phyloP scores from a whole-genome alignment of 2,888 invertebrate species.

The Monoplex corrugatus region DNA sequence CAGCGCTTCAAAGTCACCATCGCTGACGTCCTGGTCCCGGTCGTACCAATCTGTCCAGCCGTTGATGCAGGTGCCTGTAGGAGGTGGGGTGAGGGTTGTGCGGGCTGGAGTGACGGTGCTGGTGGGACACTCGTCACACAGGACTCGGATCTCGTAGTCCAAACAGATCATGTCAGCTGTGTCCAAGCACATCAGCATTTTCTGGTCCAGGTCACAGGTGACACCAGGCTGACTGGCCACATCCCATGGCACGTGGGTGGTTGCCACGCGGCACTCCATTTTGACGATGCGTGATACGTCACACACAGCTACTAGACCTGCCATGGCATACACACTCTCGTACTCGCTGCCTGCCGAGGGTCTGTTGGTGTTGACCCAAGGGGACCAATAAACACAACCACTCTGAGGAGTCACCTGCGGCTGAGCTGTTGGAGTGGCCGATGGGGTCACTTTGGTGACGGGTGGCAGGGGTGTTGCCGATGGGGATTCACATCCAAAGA shows the following conservation, averaged over 20 bases:
- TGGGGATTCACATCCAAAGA: conserved; percentile 71
- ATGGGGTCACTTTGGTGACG: conserved; percentile 49
- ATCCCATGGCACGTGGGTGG: conserved; percentile 62
- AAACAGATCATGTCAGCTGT: conserved; percentile 62
- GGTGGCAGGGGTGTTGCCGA: conserved; percentile 58
- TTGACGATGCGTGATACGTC: conserved; percentile 51
- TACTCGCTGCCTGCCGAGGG: conserved; percentile 65
- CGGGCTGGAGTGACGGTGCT: conserved; percentile 46
- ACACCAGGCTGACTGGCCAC: conserved; percentile 63
- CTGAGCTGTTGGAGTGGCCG: conserved; percentile 58
- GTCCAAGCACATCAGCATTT: conserved; percentile 85
- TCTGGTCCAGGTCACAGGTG: conserved; percentile 64
- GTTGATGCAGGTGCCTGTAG: conserved; percentile 38
- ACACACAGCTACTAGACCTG: conserved; percentile 64
- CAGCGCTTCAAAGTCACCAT: conserved; percentile 67
- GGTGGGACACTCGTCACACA: conserved; percentile 74
- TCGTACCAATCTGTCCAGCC: conserved; percentile 67
- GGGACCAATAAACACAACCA: conserved; percentile 72
- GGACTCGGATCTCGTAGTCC: conserved; percentile 79
- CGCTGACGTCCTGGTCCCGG: conserved; percentile 56
- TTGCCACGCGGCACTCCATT: conserved; percentile 69
- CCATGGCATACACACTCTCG: conserved; percentile 64
- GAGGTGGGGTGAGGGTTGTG: conserved; percentile 23
- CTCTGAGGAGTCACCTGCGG: conserved; percentile 23
- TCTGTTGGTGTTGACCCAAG: conserved; percentile 70